These are phyloP conservation scores for Dendrolimus punctatus DNA, from an alignment of 1,140 invertebrate genomes.

Conservation along the genomic window DNA sequence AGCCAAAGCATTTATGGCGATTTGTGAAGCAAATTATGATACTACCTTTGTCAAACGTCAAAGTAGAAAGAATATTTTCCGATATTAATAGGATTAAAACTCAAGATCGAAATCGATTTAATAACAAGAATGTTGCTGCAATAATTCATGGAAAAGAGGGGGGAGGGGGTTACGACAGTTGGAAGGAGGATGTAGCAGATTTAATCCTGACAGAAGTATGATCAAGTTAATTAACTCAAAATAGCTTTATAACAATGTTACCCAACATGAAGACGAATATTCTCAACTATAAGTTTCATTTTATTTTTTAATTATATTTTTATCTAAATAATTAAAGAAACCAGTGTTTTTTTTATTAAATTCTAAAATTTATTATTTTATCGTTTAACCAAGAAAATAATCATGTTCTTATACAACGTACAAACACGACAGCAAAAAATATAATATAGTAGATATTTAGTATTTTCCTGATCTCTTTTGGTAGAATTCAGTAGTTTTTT, in stretches of 20 bases:
- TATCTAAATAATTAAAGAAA: conserved; percentile 4
- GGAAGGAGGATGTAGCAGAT: conserved; percentile 3
- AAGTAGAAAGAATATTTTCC: conserved; percentile 9
- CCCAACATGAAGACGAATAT: conserved; percentile 1
- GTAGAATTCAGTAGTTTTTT: conserved; percentile 2
- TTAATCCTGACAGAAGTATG: conserved; percentile 6
- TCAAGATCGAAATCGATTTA: conserved; percentile 7
- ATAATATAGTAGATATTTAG: conserved; percentile 4
- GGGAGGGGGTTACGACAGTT: conserved; percentile 3
- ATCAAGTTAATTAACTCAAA: conserved; percentile 5
- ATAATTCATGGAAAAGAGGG: conserved; percentile 2
- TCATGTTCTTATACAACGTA: background rate
- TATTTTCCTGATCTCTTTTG: conserved; percentile 5
- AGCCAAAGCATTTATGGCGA: conserved; percentile 5
- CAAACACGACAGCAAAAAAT: conserved; percentile 2
- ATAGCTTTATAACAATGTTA: conserved; percentile 3
- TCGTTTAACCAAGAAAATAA: conserved; percentile 5
- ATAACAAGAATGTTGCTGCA: conserved; percentile 6
- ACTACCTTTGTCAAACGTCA: conserved; percentile 4
- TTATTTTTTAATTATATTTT: conserved; percentile 7
- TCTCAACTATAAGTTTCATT: conserved; percentile 4
- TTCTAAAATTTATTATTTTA: conserved; percentile 4
- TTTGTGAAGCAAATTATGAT: conserved; percentile 3
- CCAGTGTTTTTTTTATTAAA: conserved; percentile 2
- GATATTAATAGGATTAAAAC: conserved; percentile 8